Evolutionary conservation across 2,888 invertebrate genomes (phyloP).

Genomic region (Harpagoxenus sublaevis): DNA sequence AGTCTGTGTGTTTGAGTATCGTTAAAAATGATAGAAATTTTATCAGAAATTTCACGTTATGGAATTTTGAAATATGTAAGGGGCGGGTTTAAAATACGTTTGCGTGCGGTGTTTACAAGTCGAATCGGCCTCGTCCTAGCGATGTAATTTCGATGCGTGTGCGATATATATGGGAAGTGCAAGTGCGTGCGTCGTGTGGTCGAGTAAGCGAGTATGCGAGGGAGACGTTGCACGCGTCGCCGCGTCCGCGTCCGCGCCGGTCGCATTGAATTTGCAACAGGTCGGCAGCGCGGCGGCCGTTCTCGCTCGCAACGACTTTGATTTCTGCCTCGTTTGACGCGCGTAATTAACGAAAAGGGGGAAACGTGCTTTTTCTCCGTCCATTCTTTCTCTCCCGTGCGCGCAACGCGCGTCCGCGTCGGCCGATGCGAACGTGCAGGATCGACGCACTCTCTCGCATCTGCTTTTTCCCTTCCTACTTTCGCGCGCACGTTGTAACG

Average conservation of each 20-base stretch:
- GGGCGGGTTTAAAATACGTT: not conserved
- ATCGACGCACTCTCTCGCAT: constrained; percentile 46
- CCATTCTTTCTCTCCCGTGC: constrained; percentile 33
- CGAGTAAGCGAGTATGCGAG: not conserved
- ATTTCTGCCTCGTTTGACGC: constrained; percentile 61
- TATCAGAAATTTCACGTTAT: not conserved
- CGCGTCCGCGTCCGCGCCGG: not conserved
- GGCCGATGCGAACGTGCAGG: constrained; percentile 20
- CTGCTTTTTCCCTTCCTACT: constrained; percentile 64
- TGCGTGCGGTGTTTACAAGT: constrained; percentile 23
- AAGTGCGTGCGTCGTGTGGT: constrained; percentile 10
- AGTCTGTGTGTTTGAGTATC: not conserved
- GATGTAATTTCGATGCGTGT: not conserved
- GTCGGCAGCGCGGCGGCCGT: constrained; percentile 20
- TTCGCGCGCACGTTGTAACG: constrained; percentile 61
- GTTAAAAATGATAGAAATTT: not conserved
- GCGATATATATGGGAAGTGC: not conserved
- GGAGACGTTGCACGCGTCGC: constrained; percentile 48
- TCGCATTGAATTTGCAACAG: constrained; percentile 51
- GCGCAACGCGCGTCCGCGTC: constrained; percentile 30
- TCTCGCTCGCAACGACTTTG: constrained; percentile 40
- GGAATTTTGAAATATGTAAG: not conserved
- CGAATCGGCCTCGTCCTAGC: not conserved
- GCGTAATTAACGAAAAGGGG: constrained; percentile 51
- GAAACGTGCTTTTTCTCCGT: not conserved